Percentiles rank a stretch among this genome's conserved stretches.
phyloP scores from a whole-genome alignment of 2,797 vertebrate genomes.

The Scleropages formosus region DNA sequence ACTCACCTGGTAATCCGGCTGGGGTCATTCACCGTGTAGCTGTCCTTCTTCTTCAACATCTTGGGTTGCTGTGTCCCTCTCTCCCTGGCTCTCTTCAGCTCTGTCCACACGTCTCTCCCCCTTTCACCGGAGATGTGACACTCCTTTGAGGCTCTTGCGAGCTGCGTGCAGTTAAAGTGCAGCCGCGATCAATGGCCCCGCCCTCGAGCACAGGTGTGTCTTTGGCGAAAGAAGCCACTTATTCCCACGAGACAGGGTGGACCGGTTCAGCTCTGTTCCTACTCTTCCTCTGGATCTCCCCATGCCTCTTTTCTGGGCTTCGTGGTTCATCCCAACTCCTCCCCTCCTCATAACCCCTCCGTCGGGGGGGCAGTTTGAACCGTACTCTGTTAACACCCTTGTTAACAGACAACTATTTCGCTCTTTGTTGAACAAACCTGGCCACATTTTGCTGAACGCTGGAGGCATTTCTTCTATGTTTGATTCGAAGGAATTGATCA shows the following conservation, averaged over 20 bases:
- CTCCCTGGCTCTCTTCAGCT: constrained; percentile 8
- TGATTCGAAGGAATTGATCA: too few relatives aligned
- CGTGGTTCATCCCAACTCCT: too few relatives aligned
- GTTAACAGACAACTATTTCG: too few relatives aligned
- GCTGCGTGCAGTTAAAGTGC: neutral
- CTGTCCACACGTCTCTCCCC: neutral
- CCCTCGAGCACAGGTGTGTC: constrained; percentile 19
- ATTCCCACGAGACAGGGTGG: constrained; percentile 14
- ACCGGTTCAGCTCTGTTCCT: constrained; percentile 15
- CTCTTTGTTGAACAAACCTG: too few relatives aligned
- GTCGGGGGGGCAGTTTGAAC: too few relatives aligned
- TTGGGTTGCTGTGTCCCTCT: constrained; percentile 31
- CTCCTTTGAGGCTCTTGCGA: neutral
- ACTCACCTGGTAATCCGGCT: constrained; percentile 53
- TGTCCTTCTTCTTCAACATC: constrained; percentile 63
- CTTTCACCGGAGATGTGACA: neutral
- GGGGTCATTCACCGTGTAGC: constrained; percentile 44
- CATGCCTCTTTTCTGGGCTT: neutral
- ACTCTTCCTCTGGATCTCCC: neutral
- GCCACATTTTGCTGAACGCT: too few relatives aligned
- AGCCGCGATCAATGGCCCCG: neutral
- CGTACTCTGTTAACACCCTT: too few relatives aligned
- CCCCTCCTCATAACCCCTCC: too few relatives aligned
- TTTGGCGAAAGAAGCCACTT: neutral
- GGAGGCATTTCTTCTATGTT: too few relatives aligned